Percentiles rank a stretch among this genome's conserved stretches.
Conservation (phyloP, 2,888 invertebrate genomes). For the Archips xylosteana region DNA sequence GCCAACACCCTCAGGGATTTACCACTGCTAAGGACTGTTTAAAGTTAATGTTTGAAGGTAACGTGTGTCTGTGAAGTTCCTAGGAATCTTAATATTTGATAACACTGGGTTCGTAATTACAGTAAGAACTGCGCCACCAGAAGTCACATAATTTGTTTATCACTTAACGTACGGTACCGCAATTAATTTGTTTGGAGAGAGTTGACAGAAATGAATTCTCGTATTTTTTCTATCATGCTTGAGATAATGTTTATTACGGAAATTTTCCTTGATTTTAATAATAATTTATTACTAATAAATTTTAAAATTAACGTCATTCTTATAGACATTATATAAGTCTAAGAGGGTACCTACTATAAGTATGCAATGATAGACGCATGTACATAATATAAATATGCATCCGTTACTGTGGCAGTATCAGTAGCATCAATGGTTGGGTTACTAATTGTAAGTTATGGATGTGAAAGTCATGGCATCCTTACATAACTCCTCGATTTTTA, state of each 20-base stretch:
- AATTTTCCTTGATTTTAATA: not conserved
- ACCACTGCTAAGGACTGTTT: not conserved
- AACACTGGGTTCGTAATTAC: constrained; percentile 13
- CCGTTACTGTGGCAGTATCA: not conserved
- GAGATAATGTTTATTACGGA: not conserved
- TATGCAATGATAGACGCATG: constrained; percentile 9
- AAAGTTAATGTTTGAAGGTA: constrained; percentile 11
- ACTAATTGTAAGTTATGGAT: constrained; percentile 24
- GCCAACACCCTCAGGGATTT: constrained; percentile 14
- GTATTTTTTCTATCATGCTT: constrained; percentile 17
- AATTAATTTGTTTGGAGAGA: constrained; percentile 40
- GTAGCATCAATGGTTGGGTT: constrained; percentile 8
- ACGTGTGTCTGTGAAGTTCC: constrained; percentile 9
- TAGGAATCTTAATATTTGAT: constrained; percentile 13
- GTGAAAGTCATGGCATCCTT: constrained; percentile 31
- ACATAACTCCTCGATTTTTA: constrained; percentile 24
- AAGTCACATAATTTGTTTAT: constrained; percentile 31
- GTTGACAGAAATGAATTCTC: constrained; percentile 22
- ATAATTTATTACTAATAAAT: too few species aligned
- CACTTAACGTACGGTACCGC: constrained; percentile 23
- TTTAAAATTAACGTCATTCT: not conserved
- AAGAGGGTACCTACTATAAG: not conserved
- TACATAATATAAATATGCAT: constrained; percentile 7
- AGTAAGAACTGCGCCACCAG: constrained; percentile 7
- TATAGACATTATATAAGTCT: too few species aligned